These are phyloP conservation scores for Callithrix jacchus DNA, from an alignment of 2,113 vertebrate species.

Conservation along the genomic window DNA sequence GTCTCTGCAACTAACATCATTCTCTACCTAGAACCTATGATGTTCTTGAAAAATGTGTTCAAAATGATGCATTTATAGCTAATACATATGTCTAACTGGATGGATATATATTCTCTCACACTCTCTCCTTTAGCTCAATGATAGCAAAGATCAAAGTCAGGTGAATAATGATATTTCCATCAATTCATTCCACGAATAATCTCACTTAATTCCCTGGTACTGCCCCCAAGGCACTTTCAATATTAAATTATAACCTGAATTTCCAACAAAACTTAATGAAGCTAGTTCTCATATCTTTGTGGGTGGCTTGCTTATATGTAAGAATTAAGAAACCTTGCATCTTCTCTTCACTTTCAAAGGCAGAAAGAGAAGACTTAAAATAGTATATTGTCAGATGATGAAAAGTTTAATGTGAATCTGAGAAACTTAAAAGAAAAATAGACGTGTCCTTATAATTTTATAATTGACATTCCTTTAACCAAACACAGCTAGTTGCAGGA, in stretches of 20 bases:
- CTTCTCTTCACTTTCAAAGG: conserved; percentile 16
- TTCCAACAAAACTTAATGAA: background rate
- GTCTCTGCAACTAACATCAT: background rate
- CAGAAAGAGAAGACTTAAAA: conserved; percentile 37
- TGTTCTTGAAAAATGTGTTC: background rate
- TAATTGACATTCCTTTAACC: conserved; percentile 34
- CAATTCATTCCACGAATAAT: background rate
- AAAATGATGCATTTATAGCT: background rate
- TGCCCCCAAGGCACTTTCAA: background rate
- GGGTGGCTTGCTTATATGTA: background rate
- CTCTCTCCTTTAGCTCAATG: background rate
- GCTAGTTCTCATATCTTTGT: background rate
- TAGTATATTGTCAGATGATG: background rate
- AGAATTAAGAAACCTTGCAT: background rate
- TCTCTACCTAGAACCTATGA: background rate
- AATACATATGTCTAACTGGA: background rate
- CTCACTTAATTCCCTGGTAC: background rate
- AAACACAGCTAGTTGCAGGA: conserved; percentile 33
- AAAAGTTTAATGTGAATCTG: background rate
- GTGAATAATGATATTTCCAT: background rate
- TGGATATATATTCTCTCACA: background rate
- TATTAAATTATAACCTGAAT: background rate
- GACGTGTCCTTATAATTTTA: conserved; percentile 45
- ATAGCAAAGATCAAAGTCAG: background rate
- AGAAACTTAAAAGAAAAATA: conserved; percentile 57